Evolutionary conservation across 2,797 vertebrate genomes (phyloP), one percentile per base, ranked within the genome.

Genomic region (Malurus leucopterus): DNA sequence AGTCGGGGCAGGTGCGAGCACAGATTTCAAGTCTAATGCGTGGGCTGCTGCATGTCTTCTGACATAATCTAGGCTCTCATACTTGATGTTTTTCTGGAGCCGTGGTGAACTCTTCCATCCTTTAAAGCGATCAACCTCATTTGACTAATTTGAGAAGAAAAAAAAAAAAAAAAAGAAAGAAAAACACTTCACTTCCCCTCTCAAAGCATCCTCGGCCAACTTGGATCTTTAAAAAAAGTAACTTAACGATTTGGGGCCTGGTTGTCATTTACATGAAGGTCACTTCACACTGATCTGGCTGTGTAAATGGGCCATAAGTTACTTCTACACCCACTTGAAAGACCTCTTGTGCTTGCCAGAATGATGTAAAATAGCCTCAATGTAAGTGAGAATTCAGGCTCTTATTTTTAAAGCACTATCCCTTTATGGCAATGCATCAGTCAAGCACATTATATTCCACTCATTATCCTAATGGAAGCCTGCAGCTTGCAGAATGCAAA

Each of bases 1-100:
- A 96, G 94, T 91, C 51, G 93, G 96, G 96, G 96, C 96, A 96
- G 96, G 96, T 96, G 96, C 19, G 53, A 96, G 96, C 96, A 96
- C 96, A 96, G 95, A 96, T 96, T 96, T 96, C 95, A 95, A 96
- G 95, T 96, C 95, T 96, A 96, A 96, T 96, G 96, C 95, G 96
- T 96, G 96, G 96, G 96, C 94, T 96, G 96, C 95, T 96, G 95
- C 94, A 95, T 96, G 95, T 96, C 96, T 96, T 95, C 95, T 95
- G 96, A 96, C 95, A 96, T 94, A 96, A 96, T 96, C 94, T 93
- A 95, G 93, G 96, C 96, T 96, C 93, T 96, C 92, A 93, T 95
- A 95, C 94, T 96, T 93, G 95, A 96, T 96, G 94, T 96, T 96
- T 96, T 96, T 96, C 96, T 96, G 93, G 94, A 96, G 95, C 90